phyloP scores from a whole-genome alignment of 2,113 vertebrate genomes.

The Cacatua alba region DNA sequence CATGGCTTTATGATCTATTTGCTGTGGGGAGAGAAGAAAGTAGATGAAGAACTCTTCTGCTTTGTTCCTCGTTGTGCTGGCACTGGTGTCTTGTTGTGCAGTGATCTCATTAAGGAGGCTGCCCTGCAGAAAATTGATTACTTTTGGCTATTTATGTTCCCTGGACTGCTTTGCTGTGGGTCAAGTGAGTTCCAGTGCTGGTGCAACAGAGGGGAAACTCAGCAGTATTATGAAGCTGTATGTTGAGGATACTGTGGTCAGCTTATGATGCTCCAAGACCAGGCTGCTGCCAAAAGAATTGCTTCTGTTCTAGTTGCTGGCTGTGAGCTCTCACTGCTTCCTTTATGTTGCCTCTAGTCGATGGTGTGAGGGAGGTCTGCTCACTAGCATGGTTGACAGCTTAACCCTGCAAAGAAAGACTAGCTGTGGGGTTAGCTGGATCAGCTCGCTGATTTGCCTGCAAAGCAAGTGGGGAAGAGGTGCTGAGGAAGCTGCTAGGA shows the following conservation, averaged over 20 bases:
- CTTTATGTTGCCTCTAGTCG: accelerated
- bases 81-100: background rate
- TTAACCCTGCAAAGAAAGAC: background rate
- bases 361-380: background rate
- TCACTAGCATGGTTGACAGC: background rate
- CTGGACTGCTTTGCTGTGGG: background rate
- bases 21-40: background rate
- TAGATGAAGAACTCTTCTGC: background rate
- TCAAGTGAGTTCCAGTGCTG: background rate
- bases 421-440: background rate
- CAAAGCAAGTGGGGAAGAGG: background rate
- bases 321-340: background rate
- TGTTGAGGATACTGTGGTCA: background rate
- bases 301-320: background rate
- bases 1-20: background rate
- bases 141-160: background rate
- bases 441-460: background rate
- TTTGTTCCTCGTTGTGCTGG: background rate
- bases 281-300: background rate
- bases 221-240: background rate
- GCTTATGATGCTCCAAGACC: background rate
- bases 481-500: background rate
- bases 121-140: background rate
- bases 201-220: background rate
- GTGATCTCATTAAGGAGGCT: background rate